A percentile compares a stretch with the other conserved stretches of the same genome.
These are phyloP conservation scores for Drosophila atroscutellata DNA, from an alignment of 2,888 invertebrate species.

Conservation along the genomic window DNA sequence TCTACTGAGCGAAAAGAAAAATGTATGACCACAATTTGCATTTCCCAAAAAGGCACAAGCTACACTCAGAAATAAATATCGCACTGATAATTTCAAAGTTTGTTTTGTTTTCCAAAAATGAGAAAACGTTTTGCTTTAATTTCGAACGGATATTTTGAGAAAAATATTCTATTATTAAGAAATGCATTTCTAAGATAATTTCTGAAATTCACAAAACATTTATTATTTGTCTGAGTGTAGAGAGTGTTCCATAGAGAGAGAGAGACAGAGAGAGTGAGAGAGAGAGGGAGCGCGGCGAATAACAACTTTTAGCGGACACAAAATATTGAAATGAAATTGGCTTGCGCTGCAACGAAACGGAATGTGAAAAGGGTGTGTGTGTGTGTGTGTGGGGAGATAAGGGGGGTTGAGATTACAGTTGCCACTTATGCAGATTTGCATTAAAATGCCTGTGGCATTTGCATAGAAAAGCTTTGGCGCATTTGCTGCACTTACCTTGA, in stretches of 20 bases:
- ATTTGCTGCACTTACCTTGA: conserved; percentile 46
- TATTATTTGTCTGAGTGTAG: neutral
- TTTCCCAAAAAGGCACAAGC: neutral
- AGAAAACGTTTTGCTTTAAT: neutral
- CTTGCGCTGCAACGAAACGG: neutral
- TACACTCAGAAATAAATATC: neutral
- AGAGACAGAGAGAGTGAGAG: neutral
- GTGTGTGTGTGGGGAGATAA: neutral
- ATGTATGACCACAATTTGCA: conserved; percentile 56
- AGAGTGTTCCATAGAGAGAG: neutral
- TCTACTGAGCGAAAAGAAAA: conserved; percentile 41
- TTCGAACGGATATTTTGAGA: neutral
- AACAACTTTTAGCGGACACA: conserved; percentile 39
- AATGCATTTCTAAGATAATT: neutral
- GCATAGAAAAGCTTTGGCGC: conserved; percentile 61
- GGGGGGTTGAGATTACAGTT: conserved; percentile 22
- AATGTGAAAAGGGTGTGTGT: neutral
- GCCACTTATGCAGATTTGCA: conserved; percentile 74
- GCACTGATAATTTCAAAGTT: neutral
- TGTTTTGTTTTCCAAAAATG: no score
- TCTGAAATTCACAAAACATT: no score
- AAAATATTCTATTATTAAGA: neutral
- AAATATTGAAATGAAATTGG: conserved; percentile 59
- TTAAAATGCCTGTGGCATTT: conserved; percentile 69
- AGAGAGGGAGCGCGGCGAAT: conserved; percentile 7